Conservation (phyloP, 2,888 invertebrate species). For the Beris chalybata region DNA sequence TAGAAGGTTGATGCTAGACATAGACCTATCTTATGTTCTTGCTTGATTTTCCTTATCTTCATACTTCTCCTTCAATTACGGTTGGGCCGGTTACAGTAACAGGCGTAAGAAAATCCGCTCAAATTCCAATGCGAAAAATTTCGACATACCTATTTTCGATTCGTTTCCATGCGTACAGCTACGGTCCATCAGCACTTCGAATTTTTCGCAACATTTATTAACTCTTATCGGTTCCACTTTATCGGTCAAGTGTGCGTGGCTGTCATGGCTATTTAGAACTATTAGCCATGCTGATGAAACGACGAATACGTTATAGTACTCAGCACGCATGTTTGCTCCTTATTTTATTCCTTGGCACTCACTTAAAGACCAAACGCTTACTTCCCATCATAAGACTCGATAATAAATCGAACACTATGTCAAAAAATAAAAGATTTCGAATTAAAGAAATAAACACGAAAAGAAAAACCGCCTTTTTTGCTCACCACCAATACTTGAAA, state of each 20-base stretch:
- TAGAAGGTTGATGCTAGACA: no score
- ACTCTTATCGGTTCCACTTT: slow-evolving; percentile 57
- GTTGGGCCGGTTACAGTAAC: no score
- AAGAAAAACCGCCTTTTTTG: slow-evolving; percentile 3
- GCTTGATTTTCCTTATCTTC: no score
- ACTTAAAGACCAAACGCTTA: background rate
- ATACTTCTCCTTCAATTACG: no score
- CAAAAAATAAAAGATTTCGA: background rate
- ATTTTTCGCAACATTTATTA: slow-evolving; percentile 77
- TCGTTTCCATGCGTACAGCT: slow-evolving; percentile 66
- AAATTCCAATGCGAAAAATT: no score
- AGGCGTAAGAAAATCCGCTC: no score
- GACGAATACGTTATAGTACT: no score
- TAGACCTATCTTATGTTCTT: no score
- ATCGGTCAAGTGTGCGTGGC: slow-evolving; percentile 25
- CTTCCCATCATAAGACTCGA: background rate
- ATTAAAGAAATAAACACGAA: background rate
- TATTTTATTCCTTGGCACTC: slow-evolving; percentile 5
- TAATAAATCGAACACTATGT: no score
- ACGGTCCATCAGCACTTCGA: slow-evolving; percentile 70
- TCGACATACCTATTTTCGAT: slow-evolving; percentile 60
- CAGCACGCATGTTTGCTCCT: slow-evolving; percentile 18
- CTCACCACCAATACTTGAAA: slow-evolving; percentile 2
- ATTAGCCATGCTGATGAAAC: background rate
- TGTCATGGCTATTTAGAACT: slow-evolving; percentile 15